A percentile compares a stretch with the other conserved stretches of the same genome.
Conservation (phyloP, 2,888 invertebrate species). For the Meganola albula region DNA sequence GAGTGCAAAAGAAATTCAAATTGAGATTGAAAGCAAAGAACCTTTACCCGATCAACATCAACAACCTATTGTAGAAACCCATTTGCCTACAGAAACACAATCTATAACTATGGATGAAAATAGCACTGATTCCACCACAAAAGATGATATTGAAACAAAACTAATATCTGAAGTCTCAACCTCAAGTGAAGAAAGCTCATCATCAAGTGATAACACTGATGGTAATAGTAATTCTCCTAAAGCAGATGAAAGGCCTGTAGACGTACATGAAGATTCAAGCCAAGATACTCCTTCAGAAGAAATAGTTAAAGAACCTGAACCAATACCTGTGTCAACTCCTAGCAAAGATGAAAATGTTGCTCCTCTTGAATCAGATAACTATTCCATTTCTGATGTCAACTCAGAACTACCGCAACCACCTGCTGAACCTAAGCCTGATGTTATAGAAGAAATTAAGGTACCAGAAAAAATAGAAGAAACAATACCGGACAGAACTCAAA, state of each 20-base stretch:
- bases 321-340: constrained; percentile 14
- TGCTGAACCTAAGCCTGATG: constrained; percentile 4
- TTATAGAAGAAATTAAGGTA: constrained; percentile 22
- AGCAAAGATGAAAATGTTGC: constrained; percentile 31
- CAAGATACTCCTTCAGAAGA: constrained; percentile 28
- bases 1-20: constrained; percentile 19
- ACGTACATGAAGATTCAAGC: constrained; percentile 43
- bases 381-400: constrained; percentile 65
- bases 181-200: constrained; percentile 68
- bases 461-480: constrained; percentile 14
- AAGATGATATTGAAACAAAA: constrained; percentile 56
- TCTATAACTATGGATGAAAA: constrained; percentile 46
- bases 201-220: constrained; percentile 68
- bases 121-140: constrained; percentile 54
- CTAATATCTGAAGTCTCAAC: constrained; percentile 55
- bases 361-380: constrained; percentile 52
- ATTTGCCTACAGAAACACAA: constrained; percentile 35
- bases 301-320: constrained; percentile 24
- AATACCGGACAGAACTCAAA: constrained; percentile 28
- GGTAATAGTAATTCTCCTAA: constrained; percentile 68
- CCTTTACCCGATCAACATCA: constrained; percentile 17
- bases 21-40: constrained; percentile 29
- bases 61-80: constrained; percentile 24
- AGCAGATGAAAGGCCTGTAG: constrained; percentile 43
- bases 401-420: constrained; percentile 51